Conservation (phyloP, 2,113 vertebrate species). For the Pachycephala philippinensis region DNA sequence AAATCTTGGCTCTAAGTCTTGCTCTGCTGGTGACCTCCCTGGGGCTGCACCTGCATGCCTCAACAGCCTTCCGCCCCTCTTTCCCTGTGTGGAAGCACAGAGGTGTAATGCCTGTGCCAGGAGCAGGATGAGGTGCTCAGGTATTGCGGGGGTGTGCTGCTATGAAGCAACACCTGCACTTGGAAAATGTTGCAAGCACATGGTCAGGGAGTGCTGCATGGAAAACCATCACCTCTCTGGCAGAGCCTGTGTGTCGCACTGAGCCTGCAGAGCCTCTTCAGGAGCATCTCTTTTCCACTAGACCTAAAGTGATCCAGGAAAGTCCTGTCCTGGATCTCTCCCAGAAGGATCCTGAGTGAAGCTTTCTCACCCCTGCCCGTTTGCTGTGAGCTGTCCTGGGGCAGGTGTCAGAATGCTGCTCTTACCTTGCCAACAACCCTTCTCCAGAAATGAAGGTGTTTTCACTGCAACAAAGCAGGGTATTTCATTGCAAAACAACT, state of each 20-base stretch:
- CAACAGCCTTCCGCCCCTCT: rapidly evolving
- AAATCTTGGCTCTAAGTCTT: background rate
- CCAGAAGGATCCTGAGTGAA: background rate
- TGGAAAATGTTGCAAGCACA: rapidly evolving
- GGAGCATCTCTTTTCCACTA: background rate
- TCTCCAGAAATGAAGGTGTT: background rate
- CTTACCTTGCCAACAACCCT: background rate
- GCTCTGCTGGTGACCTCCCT: background rate
- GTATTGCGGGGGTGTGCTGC: background rate
- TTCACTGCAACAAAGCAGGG: background rate
- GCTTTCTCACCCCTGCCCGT: background rate
- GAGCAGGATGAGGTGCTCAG: rapidly evolving
- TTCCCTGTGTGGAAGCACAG: background rate
- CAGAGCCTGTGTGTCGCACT: background rate
- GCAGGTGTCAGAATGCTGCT: background rate
- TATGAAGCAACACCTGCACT: background rate
- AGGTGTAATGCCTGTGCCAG: background rate
- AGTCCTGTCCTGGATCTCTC: background rate
- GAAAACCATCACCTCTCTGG: rapidly evolving
- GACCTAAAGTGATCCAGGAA: background rate
- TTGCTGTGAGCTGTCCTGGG: rapidly evolving
- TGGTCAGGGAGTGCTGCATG: background rate
- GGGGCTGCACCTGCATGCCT: background rate
- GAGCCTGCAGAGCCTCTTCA: background rate
- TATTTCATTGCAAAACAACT: background rate